Conservation (phyloP, 2,797 vertebrate species). For the Distichodus sexfasciatus region DNA sequence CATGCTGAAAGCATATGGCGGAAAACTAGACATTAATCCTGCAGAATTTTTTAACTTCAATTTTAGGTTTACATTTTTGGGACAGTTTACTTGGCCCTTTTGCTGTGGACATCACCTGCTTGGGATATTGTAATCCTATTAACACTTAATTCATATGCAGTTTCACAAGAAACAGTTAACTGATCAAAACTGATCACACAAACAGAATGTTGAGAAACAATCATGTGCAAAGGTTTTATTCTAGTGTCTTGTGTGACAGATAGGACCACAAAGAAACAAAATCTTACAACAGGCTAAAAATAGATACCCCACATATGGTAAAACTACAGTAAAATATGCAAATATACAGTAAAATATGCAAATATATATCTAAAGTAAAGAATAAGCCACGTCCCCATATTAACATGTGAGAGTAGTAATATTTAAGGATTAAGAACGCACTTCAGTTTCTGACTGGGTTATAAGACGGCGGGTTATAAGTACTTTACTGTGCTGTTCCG, state of each 20-base stretch:
- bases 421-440: slow-evolving; percentile 17
- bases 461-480: slow-evolving; percentile 10
- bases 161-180: background rate
- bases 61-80: too few relatives aligned
- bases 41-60: too few relatives aligned
- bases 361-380: background rate
- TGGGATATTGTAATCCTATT: too few relatives aligned
- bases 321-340: slow-evolving; percentile 15
- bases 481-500: background rate
- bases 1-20: too few relatives aligned
- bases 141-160: background rate
- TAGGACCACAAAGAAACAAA: slow-evolving; percentile 26
- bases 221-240: slow-evolving; percentile 40
- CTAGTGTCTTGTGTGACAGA: slow-evolving; percentile 12
- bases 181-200: background rate
- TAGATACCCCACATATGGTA: slow-evolving; percentile 26
- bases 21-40: too few relatives aligned
- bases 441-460: slow-evolving; percentile 23
- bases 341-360: slow-evolving; percentile 6
- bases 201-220: slow-evolving; percentile 7
- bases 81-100: too few relatives aligned
- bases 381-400: slow-evolving; percentile 9
- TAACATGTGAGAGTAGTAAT: slow-evolving; percentile 7
- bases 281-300: slow-evolving; percentile 55
- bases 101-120: too few relatives aligned